Conservation (phyloP, 1,140 invertebrate species). For the Drosophila nigromelanica region DNA sequence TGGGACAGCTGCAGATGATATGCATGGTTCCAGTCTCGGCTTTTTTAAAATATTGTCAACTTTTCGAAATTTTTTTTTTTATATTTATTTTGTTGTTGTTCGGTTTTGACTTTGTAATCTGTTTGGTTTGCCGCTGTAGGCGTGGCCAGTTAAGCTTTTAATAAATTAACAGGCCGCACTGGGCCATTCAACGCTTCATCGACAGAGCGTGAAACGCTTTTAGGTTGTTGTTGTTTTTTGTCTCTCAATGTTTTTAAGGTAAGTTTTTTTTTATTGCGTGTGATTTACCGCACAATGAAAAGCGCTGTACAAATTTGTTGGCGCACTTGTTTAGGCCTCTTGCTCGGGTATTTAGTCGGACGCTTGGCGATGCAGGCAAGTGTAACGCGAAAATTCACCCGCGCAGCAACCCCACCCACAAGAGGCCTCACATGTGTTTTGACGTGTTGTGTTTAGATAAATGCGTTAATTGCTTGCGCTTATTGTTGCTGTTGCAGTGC, state of each 20-base stretch:
- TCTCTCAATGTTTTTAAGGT: conserved; percentile 1
- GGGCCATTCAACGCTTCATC: conserved; percentile 60
- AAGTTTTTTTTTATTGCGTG: conserved; percentile 61
- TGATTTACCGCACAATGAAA: conserved; percentile 70
- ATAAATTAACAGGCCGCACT: conserved; percentile 48
- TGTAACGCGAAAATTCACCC: conserved; percentile 32
- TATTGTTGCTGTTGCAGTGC: conserved; percentile 2
- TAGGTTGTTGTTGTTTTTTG: conserved; percentile 23
- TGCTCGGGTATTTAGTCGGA: conserved; percentile 52
- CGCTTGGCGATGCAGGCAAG: conserved; percentile 51
- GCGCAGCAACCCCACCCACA: neutral
- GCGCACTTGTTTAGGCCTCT: conserved; percentile 22
- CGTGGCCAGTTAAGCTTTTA: conserved; percentile 34
- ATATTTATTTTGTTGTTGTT: neutral
- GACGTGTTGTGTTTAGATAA: conserved; percentile 42
- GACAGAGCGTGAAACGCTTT: conserved; percentile 69
- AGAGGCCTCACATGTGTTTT: neutral
- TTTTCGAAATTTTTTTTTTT: conserved; percentile 13
- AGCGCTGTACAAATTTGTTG: conserved; percentile 38
- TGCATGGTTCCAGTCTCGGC: too few relatives aligned
- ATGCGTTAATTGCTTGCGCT: conserved; percentile 58
- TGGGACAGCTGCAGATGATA: conserved; percentile 14
- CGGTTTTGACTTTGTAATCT: conserved; percentile 1
- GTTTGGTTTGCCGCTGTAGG: conserved; percentile 17
- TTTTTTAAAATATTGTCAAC: conserved; percentile 17